These are phyloP conservation scores for Hystrix brachyura DNA, from an alignment of 2,113 vertebrate species.

Conservation along the genomic window DNA sequence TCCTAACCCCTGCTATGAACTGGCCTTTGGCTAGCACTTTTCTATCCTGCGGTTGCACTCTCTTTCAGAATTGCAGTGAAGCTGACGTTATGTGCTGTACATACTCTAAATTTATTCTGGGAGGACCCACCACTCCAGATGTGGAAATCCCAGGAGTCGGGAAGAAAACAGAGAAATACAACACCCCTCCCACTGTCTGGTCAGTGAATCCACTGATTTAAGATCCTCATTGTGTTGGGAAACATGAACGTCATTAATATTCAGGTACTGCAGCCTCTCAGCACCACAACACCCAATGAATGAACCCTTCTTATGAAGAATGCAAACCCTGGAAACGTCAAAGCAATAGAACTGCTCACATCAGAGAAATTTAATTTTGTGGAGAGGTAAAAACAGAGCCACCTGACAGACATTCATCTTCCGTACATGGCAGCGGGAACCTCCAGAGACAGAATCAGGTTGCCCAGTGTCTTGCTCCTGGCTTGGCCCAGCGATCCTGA, in stretches of 20 bases:
- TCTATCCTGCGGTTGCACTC: not conserved
- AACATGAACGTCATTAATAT: constrained; percentile 79
- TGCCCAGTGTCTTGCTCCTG: rapidly evolving
- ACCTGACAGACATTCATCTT: constrained; percentile 77
- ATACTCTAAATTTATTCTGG: not conserved
- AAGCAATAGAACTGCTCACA: constrained; percentile 81
- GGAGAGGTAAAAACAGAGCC: constrained; percentile 81
- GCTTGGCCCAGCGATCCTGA: not conserved
- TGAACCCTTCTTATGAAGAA: constrained; percentile 76
- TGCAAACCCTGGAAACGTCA: constrained; percentile 81
- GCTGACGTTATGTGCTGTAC: rapidly evolving
- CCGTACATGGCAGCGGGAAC: constrained; percentile 45
- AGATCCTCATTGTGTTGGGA: constrained; percentile 6
- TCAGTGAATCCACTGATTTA: not conserved
- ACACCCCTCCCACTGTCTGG: constrained; percentile 5
- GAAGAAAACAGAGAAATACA: not conserved
- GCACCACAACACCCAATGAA: constrained; percentile 75
- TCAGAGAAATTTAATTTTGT: constrained; percentile 83
- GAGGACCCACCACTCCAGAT: not conserved
- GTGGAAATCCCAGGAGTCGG: not conserved
- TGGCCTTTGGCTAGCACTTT: too few relatives aligned
- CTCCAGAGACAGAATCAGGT: constrained; percentile 27
- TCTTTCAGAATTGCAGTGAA: not conserved
- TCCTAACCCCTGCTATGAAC: not conserved
- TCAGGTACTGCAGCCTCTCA: constrained; percentile 67